Percentiles rank a stretch among this genome's conserved stretches.
These are phyloP conservation scores for Gymnocheta viridis DNA, from an alignment of 2,888 invertebrate genomes.

Conservation along the genomic window DNA sequence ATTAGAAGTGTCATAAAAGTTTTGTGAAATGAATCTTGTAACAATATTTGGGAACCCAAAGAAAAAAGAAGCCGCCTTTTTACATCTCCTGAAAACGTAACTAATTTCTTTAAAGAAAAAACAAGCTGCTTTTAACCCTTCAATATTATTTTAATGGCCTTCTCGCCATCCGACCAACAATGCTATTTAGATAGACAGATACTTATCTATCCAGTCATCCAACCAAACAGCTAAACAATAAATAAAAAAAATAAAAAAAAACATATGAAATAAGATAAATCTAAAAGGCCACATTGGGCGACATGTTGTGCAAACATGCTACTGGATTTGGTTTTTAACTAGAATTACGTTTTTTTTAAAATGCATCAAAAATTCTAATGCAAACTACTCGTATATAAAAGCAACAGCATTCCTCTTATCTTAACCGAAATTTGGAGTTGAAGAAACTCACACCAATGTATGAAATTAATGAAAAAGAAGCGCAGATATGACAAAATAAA, in stretches of 20 bases:
- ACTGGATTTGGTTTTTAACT: conserved; percentile 76
- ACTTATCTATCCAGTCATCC: conserved; percentile 52
- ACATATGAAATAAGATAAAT: conserved; percentile 25
- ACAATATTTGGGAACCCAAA: conserved; percentile 20
- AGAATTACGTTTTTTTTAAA: conserved; percentile 32
- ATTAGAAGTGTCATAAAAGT: conserved; percentile 73
- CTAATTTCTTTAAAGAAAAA: conserved; percentile 53
- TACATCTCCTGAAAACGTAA: conserved; percentile 58
- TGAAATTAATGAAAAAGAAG: conserved; percentile 62
- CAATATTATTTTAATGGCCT: conserved; percentile 37
- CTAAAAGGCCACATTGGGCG: conserved; percentile 78
- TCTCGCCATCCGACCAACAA: neutral
- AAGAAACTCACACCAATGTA: conserved; percentile 70
- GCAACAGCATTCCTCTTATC: conserved; percentile 48
- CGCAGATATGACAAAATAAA: conserved; percentile 50
- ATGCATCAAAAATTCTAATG: conserved; percentile 48
- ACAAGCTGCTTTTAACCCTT: conserved; percentile 54
- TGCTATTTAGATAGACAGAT: conserved; percentile 41
- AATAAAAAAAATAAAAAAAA: neutral
- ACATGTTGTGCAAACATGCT: conserved; percentile 81
- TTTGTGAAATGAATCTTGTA: conserved; percentile 34
- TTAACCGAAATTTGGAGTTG: conserved; percentile 61
- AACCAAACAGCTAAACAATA: conserved; percentile 27
- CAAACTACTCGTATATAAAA: neutral
- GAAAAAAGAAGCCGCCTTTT: conserved; percentile 62